Conservation (phyloP, 2,113 vertebrate genomes). For the Melanotaenia duboulayi region DNA sequence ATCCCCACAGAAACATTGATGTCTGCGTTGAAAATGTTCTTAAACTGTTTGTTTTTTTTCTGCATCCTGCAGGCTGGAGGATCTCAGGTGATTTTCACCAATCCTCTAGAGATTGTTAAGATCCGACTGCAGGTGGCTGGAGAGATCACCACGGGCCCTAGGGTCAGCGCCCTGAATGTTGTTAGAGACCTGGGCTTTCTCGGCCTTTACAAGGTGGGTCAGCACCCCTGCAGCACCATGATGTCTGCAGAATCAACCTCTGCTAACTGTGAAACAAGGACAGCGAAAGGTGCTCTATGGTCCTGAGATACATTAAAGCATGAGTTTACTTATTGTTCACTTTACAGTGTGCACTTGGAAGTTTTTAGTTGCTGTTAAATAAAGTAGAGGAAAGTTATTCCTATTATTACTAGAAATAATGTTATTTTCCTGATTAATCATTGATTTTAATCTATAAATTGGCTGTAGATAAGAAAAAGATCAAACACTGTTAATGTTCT, state of each 20-base stretch:
- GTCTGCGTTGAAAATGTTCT: constrained; percentile 12
- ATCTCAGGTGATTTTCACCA: constrained; percentile 99
- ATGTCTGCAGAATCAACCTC: constrained; percentile 49
- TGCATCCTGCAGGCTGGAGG: constrained; percentile 88
- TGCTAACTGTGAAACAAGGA: constrained; percentile 58
- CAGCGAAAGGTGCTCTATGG: constrained; percentile 41
- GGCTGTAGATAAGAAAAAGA: background rate
- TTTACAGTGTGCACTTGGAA: background rate
- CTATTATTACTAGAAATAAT: background rate
- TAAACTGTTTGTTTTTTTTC: constrained; percentile 4
- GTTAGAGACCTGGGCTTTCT: constrained; percentile 94
- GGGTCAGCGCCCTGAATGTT: constrained; percentile 93
- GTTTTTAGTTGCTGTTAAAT: background rate
- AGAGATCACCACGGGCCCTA: constrained; percentile 95
- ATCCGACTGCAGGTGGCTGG: constrained; percentile 98
- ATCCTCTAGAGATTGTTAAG: constrained; percentile 98
- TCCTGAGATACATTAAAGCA: background rate
- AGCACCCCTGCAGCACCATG: constrained; percentile 52
- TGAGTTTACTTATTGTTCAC: constrained; percentile 17
- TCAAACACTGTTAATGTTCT: constrained; percentile 36
- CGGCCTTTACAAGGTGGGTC: constrained; percentile 97
- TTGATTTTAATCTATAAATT: background rate
- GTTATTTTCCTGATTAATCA: constrained; percentile 16
- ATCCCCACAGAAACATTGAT: constrained; percentile 12
- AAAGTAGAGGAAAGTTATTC: background rate